Percentiles rank a stretch among this genome's conserved stretches.
These are phyloP conservation scores for Styela plicata DNA, from an alignment of 23 tunicate genomes.

Conservation along the genomic window DNA sequence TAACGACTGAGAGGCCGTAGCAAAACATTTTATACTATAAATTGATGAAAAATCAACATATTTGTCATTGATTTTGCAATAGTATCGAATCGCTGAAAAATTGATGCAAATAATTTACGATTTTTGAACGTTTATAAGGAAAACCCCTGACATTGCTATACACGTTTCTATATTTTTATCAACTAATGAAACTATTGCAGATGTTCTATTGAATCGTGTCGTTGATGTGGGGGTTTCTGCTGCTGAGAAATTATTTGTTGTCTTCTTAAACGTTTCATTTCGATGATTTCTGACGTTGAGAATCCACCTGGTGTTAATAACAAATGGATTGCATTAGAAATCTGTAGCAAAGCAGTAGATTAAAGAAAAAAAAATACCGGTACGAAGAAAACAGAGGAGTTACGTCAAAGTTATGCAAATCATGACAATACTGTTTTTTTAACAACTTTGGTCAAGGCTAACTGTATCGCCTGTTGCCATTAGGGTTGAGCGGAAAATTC, in stretches of 20 bases:
- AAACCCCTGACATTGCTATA: not conserved
- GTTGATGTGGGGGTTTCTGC: conserved; percentile 75
- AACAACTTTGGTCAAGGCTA: too few relatives aligned
- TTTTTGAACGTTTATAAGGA: not conserved
- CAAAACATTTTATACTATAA: not conserved
- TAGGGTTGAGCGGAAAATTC: too few relatives aligned
- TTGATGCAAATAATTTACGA: too few relatives aligned
- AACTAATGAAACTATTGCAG: not conserved
- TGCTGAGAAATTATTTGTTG: conserved; percentile 64
- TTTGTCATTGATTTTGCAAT: not conserved
- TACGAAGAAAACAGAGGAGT: too few relatives aligned
- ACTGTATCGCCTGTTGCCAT: too few relatives aligned
- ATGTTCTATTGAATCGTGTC: conserved; percentile 7
- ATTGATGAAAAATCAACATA: not conserved
- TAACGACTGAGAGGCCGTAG: too few relatives aligned
- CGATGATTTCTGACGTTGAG: conserved; percentile 72
- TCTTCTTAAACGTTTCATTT: conserved; percentile 73
- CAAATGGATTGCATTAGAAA: too few relatives aligned
- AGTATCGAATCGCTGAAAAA: not conserved
- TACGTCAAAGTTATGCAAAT: too few relatives aligned
- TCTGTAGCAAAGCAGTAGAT: too few relatives aligned
- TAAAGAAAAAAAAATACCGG: too few relatives aligned
- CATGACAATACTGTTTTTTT: too few relatives aligned
- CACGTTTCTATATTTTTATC: not conserved
- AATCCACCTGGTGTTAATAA: conserved; percentile 60